Conservation (phyloP, 2,888 invertebrate genomes). For the Phengaris arion region DNA sequence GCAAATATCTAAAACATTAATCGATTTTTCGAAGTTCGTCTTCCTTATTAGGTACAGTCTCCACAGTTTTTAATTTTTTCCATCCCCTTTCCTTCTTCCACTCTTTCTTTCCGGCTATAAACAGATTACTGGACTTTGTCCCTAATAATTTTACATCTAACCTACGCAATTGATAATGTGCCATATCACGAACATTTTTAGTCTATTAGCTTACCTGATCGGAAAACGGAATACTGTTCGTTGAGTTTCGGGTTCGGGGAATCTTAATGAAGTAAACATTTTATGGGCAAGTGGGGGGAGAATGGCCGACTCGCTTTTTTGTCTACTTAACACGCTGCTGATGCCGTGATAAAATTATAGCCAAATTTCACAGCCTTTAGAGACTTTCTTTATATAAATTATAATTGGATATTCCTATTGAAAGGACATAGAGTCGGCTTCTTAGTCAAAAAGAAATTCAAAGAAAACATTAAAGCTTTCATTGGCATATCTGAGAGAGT, state of each 20-base stretch:
- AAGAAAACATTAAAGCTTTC: too few relatives aligned
- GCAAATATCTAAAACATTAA: too few relatives aligned
- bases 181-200: not conserved
- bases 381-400: not conserved
- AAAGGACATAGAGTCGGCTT: too few relatives aligned
- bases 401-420: not conserved
- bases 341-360: not conserved
- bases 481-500: too few relatives aligned
- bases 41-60: too few relatives aligned
- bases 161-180: not conserved
- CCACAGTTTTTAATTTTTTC: too few relatives aligned
- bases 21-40: too few relatives aligned
- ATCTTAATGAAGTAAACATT: conserved; percentile 18
- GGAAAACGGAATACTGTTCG: not conserved
- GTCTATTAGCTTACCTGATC: not conserved
- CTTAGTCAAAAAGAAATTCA: too few relatives aligned
- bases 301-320: conserved; percentile 11
- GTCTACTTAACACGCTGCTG: not conserved
- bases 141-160: too few relatives aligned
- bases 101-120: too few relatives aligned
- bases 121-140: too few relatives aligned
- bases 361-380: not conserved
- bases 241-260: not conserved
- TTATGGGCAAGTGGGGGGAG: not conserved
- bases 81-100: too few relatives aligned